These are phyloP conservation scores for Onthophagus taurus DNA, from an alignment of 1,140 invertebrate species.

Conservation along the genomic window DNA sequence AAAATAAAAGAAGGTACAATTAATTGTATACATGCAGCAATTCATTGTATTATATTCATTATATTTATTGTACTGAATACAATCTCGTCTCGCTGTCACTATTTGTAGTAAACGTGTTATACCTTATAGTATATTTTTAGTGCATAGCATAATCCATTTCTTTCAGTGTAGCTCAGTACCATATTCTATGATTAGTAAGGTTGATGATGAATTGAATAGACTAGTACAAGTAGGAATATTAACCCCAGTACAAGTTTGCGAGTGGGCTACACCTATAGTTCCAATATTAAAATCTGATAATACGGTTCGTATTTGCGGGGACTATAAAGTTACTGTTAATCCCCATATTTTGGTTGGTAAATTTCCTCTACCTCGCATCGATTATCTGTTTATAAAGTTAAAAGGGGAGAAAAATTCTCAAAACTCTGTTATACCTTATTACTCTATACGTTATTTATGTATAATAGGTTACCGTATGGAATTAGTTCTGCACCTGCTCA, in stretches of 20 bases:
- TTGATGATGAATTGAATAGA: slow-evolving; percentile 2
- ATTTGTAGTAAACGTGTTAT: too few species aligned
- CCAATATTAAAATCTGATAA: slow-evolving; percentile 1
- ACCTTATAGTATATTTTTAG: too few species aligned
- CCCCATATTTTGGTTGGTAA: neutral
- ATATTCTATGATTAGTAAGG: neutral
- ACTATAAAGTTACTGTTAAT: neutral
- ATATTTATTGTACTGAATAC: too few species aligned
- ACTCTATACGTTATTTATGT: slow-evolving; percentile 30
- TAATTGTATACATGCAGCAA: too few species aligned
- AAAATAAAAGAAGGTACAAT: neutral
- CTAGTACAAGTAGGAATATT: neutral
- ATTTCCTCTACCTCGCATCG: neutral
- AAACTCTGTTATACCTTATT: slow-evolving; percentile 18
- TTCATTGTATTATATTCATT: too few species aligned
- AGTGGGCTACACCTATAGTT: neutral
- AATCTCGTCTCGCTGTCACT: too few species aligned
- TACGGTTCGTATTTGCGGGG: neutral
- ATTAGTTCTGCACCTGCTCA: slow-evolving; percentile 26
- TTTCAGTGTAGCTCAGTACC: neutral
- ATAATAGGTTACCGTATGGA: slow-evolving; percentile 34
- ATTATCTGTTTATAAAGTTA: neutral
- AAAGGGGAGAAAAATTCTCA: slow-evolving; percentile 1
- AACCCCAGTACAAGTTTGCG: neutral
- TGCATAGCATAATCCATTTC: too few species aligned